Evolutionary conservation across 2,797 vertebrate genomes (phyloP).

Genomic region (Parauchenoglanis punctatus): DNA sequence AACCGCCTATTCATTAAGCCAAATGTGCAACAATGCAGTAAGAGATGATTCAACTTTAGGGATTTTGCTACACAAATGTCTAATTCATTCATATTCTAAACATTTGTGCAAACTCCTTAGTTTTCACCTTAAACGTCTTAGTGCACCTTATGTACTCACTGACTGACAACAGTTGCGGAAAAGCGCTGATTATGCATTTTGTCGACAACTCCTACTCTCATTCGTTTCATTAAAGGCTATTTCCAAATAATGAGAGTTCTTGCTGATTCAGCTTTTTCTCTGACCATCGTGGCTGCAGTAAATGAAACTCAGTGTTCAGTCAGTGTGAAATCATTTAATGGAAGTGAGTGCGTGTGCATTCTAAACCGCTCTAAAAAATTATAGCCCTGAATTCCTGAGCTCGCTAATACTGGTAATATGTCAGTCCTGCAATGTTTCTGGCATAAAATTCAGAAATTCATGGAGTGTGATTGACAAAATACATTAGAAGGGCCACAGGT

Average conservation of each 20-base stretch:
- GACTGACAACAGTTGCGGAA: neutral
- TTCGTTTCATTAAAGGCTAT: neutral
- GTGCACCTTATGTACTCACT: neutral
- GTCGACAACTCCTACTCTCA: neutral
- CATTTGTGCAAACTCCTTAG: neutral
- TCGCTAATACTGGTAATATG: neutral
- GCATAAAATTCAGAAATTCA: neutral
- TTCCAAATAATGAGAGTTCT: neutral
- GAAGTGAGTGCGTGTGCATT: neutral
- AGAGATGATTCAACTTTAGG: neutral
- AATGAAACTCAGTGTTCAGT: neutral
- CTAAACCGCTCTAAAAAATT: neutral
- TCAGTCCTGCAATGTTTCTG: neutral
- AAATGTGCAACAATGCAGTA: neutral
- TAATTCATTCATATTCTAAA: neutral
- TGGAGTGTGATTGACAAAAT: neutral
- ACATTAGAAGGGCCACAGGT: neutral
- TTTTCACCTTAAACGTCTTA: too few relatives aligned
- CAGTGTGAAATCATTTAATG: neutral
- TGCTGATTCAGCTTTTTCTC: conserved; percentile 3
- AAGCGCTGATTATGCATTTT: neutral
- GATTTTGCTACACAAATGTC: neutral
- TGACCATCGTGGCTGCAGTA: neutral
- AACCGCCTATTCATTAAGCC: neutral
- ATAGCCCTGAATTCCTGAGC: neutral